A percentile compares a stretch with the other conserved stretches of the same genome.
Conservation (phyloP, 37 sponge, comb jelly and placozoan species). For the Ephydatia muelleri region DNA sequence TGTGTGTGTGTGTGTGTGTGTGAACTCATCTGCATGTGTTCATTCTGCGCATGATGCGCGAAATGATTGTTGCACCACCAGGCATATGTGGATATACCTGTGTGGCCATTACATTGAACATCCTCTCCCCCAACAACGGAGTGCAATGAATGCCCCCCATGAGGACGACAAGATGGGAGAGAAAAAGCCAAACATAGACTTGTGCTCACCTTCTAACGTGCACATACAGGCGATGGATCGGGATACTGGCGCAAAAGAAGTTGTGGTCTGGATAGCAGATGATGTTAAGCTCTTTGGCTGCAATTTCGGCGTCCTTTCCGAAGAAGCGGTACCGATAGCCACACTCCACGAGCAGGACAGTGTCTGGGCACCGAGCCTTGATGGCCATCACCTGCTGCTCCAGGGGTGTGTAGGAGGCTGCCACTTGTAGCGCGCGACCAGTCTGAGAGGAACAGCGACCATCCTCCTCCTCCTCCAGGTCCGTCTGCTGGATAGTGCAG, state of each 20-base stretch:
- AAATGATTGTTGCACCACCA: no score
- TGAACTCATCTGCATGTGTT: no score
- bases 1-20: no score
- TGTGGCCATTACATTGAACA: no score
- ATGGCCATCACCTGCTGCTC: slow-evolving; percentile 54
- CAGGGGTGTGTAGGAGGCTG: slow-evolving; percentile 35
- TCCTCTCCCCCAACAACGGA: no score
- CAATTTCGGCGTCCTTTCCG: slow-evolving; percentile 56
- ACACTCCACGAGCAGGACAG: slow-evolving; percentile 56
- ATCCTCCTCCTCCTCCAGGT: neutral
- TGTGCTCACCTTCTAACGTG: slow-evolving; percentile 53
- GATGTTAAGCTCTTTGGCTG: slow-evolving; percentile 49
- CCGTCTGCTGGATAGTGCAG: neutral
- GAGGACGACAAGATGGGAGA: no score
- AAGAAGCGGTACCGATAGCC: slow-evolving; percentile 66
- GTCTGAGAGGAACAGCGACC: neutral
- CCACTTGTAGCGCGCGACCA: neutral
- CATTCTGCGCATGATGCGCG: no score
- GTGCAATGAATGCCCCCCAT: no score
- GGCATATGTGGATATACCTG: no score
- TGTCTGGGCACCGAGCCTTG: slow-evolving; percentile 49
- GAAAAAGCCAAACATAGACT: no score
- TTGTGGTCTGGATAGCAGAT: slow-evolving; percentile 51
- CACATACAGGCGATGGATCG: slow-evolving; percentile 37
- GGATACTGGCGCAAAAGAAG: slow-evolving; percentile 44